Conservation (phyloP, 37 sponge, comb jelly and placozoan species). For the Beroe ovata region DNA sequence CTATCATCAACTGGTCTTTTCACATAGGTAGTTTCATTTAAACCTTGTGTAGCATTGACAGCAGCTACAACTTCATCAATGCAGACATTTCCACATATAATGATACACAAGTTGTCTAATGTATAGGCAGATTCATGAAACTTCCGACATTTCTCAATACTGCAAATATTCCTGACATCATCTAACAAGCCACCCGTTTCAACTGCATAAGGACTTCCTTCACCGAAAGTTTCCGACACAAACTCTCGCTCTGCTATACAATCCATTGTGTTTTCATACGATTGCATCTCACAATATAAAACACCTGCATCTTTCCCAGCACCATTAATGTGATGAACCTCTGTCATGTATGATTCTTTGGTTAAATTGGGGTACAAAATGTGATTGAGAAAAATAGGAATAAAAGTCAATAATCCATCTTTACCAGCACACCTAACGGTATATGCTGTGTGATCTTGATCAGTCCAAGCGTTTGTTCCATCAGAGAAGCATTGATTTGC, state of each 20-base stretch:
- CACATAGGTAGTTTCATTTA: no score
- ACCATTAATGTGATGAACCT: conserved; percentile 93
- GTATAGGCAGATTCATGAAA: background rate
- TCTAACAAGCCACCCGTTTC: conserved; percentile 85
- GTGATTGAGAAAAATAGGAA: conserved; percentile 94
- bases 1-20: no score
- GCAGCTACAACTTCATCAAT: conserved; percentile 16
- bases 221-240: conserved; percentile 80
- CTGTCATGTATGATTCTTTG: conserved; percentile 81
- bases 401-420: conserved; percentile 88
- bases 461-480: conserved; percentile 99
- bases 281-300: conserved; percentile 99
- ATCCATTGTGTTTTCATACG: conserved; percentile 80
- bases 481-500: conserved; percentile 90
- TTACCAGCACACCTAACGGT: conserved; percentile 90
- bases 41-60: background rate
- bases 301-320: conserved; percentile 95
- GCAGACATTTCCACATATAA: background rate
- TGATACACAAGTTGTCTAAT: conserved; percentile 22
- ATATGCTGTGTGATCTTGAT: conserved; percentile 95
- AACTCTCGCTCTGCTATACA: conserved; percentile 73
- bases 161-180: conserved; percentile 79
- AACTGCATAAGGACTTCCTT: conserved; percentile 85
- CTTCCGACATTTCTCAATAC: conserved; percentile 73
- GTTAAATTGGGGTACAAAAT: conserved; percentile 95